phyloP scores from a whole-genome alignment of 1,140 invertebrate genomes.

The Lepeophtheirus salmonis region DNA sequence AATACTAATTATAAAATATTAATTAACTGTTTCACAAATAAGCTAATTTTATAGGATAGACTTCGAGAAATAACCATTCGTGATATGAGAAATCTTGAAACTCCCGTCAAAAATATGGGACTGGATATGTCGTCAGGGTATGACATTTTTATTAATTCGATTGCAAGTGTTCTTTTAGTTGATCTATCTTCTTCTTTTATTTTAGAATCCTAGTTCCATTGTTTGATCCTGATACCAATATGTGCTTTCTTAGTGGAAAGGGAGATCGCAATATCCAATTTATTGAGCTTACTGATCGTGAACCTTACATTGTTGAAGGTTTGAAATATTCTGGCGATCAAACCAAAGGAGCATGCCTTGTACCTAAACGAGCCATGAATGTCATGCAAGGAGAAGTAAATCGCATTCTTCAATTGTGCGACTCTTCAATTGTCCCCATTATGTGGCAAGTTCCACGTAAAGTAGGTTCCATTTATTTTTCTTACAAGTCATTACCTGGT shows the following conservation, averaged over 20 bases:
- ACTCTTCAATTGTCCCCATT: slow-evolving; percentile 64
- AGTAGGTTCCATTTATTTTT: slow-evolving; percentile 28
- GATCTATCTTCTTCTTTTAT: slow-evolving; percentile 21
- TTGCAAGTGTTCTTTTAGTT: not conserved
- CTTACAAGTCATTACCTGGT: no score
- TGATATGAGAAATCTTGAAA: slow-evolving; percentile 57
- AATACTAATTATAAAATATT: no score
- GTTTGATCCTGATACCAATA: slow-evolving; percentile 73
- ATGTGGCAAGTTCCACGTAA: slow-evolving; percentile 86
- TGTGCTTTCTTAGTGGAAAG: slow-evolving; percentile 84
- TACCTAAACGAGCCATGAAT: slow-evolving; percentile 72
- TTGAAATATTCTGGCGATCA: slow-evolving; percentile 61
- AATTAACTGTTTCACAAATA: no score
- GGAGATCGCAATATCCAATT: slow-evolving; percentile 68
- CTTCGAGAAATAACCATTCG: slow-evolving; percentile 65
- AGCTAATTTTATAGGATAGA: slow-evolving; percentile 37
- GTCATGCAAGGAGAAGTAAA: slow-evolving; percentile 91
- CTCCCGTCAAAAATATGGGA: slow-evolving; percentile 52
- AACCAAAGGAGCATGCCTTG: slow-evolving; percentile 70
- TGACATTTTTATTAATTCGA: slow-evolving; percentile 20
- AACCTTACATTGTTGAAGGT: slow-evolving; percentile 63
- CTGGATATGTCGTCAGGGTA: slow-evolving; percentile 74
- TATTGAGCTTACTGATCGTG: slow-evolving; percentile 58
- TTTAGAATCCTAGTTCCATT: slow-evolving; percentile 59
- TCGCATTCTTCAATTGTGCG: slow-evolving; percentile 60